Evolutionary conservation across 2,113 vertebrate species (phyloP).

Genomic region (Arothron firmamentum): DNA sequence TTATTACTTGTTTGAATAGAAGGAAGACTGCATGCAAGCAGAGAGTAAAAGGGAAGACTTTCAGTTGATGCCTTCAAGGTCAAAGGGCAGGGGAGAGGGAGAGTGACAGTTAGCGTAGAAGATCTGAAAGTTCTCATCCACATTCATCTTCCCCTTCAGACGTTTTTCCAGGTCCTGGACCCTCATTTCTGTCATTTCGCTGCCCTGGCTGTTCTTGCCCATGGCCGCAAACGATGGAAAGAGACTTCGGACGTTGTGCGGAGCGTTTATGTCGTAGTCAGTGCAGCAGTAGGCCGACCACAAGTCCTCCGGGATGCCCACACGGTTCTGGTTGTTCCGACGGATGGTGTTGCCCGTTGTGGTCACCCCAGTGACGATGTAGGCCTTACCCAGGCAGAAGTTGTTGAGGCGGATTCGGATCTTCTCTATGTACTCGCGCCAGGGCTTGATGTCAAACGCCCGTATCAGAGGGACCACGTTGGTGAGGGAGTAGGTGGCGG

Average conservation of each 20-base stretch:
- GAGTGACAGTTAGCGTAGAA: conserved; percentile 74
- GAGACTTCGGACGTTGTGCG: conserved; percentile 57
- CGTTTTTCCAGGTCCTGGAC: conserved; percentile 65
- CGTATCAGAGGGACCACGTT: conserved; percentile 70
- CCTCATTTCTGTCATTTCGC: conserved; percentile 59
- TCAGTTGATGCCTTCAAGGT: conserved; percentile 65
- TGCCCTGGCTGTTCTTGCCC: conserved; percentile 64
- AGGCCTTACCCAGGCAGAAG: conserved; percentile 67
- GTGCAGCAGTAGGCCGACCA: conserved; percentile 76
- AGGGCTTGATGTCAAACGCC: conserved; percentile 73
- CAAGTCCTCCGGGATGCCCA: conserved; percentile 68
- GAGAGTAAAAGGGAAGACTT: not conserved
- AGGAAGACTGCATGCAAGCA: too few species aligned
- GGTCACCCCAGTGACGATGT: conserved; percentile 67
- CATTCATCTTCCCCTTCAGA: conserved; percentile 57
- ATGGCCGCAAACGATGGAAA: conserved; percentile 59
- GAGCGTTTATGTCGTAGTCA: conserved; percentile 67
- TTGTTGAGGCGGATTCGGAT: conserved; percentile 70
- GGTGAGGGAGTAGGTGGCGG: conserved; percentile 72
- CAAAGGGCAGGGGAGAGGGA: conserved; percentile 69
- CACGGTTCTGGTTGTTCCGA: conserved; percentile 67
- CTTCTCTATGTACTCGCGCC: conserved; percentile 72
- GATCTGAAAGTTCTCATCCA: conserved; percentile 68
- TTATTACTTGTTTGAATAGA: too few species aligned
- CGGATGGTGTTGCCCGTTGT: conserved; percentile 71